Evolutionary conservation across 1,140 invertebrate genomes (phyloP).

Genomic region (Neodiprion virginianus): DNA sequence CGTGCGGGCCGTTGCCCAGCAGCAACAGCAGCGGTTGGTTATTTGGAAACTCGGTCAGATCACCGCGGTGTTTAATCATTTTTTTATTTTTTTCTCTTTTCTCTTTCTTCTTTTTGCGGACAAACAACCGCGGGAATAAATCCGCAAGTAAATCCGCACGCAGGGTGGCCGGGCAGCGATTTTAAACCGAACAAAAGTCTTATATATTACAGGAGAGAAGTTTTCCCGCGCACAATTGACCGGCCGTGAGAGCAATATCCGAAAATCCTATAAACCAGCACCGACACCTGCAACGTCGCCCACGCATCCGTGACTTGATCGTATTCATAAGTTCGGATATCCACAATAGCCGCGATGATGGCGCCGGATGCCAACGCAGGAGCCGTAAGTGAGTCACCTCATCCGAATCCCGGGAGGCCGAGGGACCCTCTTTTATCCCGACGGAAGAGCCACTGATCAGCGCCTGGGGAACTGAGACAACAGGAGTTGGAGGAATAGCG

Average conservation of each 20-base stretch:
- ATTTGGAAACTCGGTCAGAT: too few species aligned
- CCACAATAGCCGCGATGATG: constrained; percentile 20
- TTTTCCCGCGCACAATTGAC: constrained; percentile 41
- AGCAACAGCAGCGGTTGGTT: too few species aligned
- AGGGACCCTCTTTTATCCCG: constrained; percentile 19
- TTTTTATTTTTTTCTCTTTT: too few species aligned
- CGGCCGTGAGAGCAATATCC: constrained; percentile 43
- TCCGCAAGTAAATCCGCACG: too few species aligned
- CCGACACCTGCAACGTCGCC: too few species aligned
- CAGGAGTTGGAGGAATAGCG: neutral
- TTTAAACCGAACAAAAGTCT: too few species aligned
- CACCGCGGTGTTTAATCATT: too few species aligned
- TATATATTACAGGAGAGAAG: too few species aligned
- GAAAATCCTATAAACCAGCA: constrained; percentile 39
- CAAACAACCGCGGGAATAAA: too few species aligned
- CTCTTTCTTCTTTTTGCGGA: too few species aligned
- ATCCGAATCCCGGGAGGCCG: constrained; percentile 36
- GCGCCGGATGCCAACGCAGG: constrained; percentile 39
- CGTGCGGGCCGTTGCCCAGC: too few species aligned
- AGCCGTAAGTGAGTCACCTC: constrained; percentile 1
- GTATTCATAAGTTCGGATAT: constrained; percentile 45
- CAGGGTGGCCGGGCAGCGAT: too few species aligned
- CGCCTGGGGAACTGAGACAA: constrained; percentile 34
- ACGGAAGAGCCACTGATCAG: constrained; percentile 31
- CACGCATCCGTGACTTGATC: constrained; percentile 32